Evolutionary conservation across 2,797 vertebrate genomes (phyloP).

Genomic region (Galaxias olidus): DNA sequence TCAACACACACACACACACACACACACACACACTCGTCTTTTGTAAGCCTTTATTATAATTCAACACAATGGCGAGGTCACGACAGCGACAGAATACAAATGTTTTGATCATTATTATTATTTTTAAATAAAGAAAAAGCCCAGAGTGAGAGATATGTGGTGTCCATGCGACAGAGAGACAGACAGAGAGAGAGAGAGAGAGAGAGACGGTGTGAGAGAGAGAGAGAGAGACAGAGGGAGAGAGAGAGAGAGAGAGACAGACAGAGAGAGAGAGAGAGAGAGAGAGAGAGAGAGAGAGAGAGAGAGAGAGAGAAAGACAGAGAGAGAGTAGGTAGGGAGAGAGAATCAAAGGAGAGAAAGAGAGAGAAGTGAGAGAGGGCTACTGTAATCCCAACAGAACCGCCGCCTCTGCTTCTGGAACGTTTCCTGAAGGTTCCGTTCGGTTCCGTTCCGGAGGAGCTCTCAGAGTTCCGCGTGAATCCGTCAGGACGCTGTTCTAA

Average conservation of each 20-base stretch:
- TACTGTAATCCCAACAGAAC: too few relatives aligned
- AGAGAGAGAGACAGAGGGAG: slow-evolving; percentile 27
- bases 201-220: slow-evolving; percentile 36
- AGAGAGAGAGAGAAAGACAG: neutral
- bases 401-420: too few relatives aligned
- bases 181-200: neutral
- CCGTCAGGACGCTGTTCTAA: too few relatives aligned
- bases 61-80: slow-evolving; percentile 58
- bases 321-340: too few relatives aligned
- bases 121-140: neutral
- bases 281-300: slow-evolving; percentile 6
- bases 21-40: slow-evolving; percentile 13
- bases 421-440: too few relatives aligned
- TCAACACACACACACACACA: neutral
- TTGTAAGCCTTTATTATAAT: slow-evolving; percentile 65
- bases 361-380: too few relatives aligned
- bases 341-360: too few relatives aligned
- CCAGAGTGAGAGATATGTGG: too few relatives aligned
- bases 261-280: neutral
- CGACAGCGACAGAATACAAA: slow-evolving; percentile 42
- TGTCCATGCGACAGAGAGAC: slow-evolving; percentile 3
- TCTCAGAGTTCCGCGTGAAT: too few relatives aligned
- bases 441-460: too few relatives aligned
- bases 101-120: neutral
- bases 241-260: slow-evolving; percentile 17